Evolutionary conservation across 1,140 invertebrate genomes (phyloP).

Genomic region (Saccostrea echinata): DNA sequence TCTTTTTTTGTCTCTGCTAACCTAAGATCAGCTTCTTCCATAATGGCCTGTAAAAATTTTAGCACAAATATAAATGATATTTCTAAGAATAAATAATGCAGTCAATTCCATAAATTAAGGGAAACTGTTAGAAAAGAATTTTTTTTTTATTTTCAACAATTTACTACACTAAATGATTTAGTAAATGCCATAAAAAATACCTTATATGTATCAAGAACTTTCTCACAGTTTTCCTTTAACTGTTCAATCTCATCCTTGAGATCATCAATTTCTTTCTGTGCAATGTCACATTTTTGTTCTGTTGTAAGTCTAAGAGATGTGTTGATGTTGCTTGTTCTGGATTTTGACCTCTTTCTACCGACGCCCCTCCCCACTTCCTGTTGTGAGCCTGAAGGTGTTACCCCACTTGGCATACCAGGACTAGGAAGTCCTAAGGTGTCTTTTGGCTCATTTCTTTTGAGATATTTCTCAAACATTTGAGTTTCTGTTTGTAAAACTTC

Average conservation of each 20-base stretch:
- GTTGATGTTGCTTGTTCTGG: conserved; percentile 73
- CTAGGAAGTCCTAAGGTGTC: conserved; percentile 51
- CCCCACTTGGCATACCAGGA: conserved; percentile 38
- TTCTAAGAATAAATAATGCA: too few relatives aligned
- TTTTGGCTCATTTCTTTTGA: conserved; percentile 77
- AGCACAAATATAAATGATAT: neutral
- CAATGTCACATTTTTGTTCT: conserved; percentile 81
- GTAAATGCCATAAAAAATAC: conserved; percentile 57
- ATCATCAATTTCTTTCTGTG: conserved; percentile 79
- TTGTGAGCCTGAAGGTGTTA: conserved; percentile 62
- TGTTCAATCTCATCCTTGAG: conserved; percentile 76
- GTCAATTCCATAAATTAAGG: too few relatives aligned
- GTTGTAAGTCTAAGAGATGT: conserved; percentile 74
- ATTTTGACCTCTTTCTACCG: conserved; percentile 77
- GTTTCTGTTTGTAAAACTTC: conserved; percentile 78
- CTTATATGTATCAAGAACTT: conserved; percentile 78
- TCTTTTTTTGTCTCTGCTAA: conserved; percentile 79
- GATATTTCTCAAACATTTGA: conserved; percentile 80
- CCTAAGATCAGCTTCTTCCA: conserved; percentile 78
- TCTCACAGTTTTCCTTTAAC: conserved; percentile 78
- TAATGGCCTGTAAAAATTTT: conserved; percentile 73
- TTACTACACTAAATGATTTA: neutral
- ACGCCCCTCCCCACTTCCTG: conserved; percentile 65
- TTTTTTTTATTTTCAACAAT: neutral
- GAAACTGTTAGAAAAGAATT: neutral